Evolutionary conservation across 2,888 invertebrate species (phyloP).

Genomic region (Himalopsyche japonica): DNA sequence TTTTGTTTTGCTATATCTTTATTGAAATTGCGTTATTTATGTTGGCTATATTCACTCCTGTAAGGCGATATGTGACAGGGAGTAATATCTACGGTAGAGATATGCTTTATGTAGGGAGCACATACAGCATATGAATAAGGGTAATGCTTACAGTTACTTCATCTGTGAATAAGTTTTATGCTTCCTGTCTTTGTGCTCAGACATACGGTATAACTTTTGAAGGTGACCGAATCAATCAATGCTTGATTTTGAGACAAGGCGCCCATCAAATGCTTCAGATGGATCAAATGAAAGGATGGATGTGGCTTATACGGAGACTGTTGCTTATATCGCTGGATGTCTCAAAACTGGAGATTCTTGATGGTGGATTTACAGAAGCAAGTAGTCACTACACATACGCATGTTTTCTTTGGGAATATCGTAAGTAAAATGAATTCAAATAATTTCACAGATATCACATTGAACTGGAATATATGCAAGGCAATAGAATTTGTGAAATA

Average conservation of each 20-base stretch:
- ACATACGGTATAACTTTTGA: neutral
- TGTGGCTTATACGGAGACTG: conserved; percentile 64
- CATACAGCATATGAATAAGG: no score
- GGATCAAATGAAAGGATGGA: conserved; percentile 53
- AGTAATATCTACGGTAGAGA: no score
- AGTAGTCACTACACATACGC: conserved; percentile 59
- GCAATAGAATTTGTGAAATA: no score
- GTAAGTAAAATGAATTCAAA: conserved; percentile 46
- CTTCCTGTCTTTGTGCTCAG: no score
- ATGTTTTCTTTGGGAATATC: conserved; percentile 59
- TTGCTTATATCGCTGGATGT: conserved; percentile 55
- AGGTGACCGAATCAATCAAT: conserved; percentile 6
- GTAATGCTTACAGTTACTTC: no score
- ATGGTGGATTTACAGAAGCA: conserved; percentile 57
- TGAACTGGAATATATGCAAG: neutral
- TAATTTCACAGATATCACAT: neutral
- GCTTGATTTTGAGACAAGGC: neutral
- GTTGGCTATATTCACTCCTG: no score
- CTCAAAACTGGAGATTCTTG: conserved; percentile 51
- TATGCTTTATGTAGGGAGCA: no score
- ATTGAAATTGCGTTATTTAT: no score
- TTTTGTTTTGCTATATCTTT: no score
- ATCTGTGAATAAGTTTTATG: no score
- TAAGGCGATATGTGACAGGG: no score
- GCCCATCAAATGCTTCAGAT: conserved; percentile 2